Evolutionary conservation across 2,888 invertebrate species (phyloP), one percentile per base, ranked within the genome.

Genomic region (Erpobdella octoculata): DNA sequence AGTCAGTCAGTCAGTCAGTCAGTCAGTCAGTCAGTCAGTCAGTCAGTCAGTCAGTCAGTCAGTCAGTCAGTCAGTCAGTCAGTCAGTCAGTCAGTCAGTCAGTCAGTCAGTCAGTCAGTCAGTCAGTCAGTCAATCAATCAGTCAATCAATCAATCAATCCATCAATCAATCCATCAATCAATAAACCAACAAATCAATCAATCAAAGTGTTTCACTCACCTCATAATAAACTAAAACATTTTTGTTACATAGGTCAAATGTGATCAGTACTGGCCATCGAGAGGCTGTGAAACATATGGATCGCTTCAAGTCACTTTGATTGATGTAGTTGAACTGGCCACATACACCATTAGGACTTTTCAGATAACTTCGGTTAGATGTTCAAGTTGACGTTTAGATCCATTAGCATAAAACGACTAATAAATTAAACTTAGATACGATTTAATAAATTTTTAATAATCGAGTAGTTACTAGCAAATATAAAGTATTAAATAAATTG

Each of bases 301-400:
- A 8, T 88, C 90, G 81, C 93, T 98, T 88, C 91, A 91, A 61
- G 91, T 98, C 1, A 90, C 93, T 12, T 90, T 97, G 66, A 89
- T 92, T 6, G 97, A 98, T 82, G 90, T 94, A 2, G 93, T 94
- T 81, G 97, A 98, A 83, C 85, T 99, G 73, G 94, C 98, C 3
- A 96, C 96, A 6, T 99, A 98, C 83, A 95, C 95, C 80, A 94
- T 99, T 78, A 87, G 98, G 75, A 97, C 96, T 8, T 96, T 99
- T 80, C 81, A 82, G 67, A 77, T 83, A 69, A 77, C 79, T 15
- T 77, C 79, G 78, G 82, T 82, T 68, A n/a, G 53, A 25, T 53
- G 53, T n/a, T 25, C 21, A 25, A 6, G 15, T n/a, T n/a, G n/a
- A n/a, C n/a, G n/a, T n/a, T n/a, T n/a, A n/a, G n/a, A n/a, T n/a